Evolutionary conservation across 2,888 invertebrate genomes (phyloP).

Genomic region (Leptinotarsa juncta): DNA sequence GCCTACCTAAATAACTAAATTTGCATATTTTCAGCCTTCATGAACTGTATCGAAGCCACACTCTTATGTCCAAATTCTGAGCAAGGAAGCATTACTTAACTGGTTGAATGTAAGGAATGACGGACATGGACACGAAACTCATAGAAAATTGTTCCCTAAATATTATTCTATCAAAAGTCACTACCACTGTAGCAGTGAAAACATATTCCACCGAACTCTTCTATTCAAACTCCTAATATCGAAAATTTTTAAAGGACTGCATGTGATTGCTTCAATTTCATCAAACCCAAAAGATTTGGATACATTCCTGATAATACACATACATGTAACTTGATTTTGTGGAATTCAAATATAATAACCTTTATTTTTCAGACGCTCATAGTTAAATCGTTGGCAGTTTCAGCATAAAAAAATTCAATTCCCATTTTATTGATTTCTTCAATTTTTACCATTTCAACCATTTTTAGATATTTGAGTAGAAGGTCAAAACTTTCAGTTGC

Average conservation of each 20-base stretch:
- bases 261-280: background rate
- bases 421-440: slow-evolving; percentile 5
- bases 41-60: background rate
- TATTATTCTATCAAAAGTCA: slow-evolving; percentile 20
- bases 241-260: background rate
- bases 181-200: slow-evolving; percentile 7
- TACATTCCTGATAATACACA: slow-evolving; percentile 10
- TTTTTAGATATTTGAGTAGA: background rate
- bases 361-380: background rate
- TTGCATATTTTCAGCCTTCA: background rate
- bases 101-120: slow-evolving; percentile 12
- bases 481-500: slow-evolving; percentile 4
- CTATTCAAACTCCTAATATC: slow-evolving; percentile 28
- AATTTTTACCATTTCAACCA: background rate
- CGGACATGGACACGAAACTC: background rate
- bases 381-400: background rate
- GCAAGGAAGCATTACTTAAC: slow-evolving; percentile 24
- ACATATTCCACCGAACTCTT: background rate
- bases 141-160: background rate
- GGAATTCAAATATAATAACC: slow-evolving; percentile 26
- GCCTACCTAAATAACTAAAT: background rate
- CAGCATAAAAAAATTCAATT: background rate
- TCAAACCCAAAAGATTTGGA: slow-evolving; percentile 3
- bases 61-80: slow-evolving; percentile 22
- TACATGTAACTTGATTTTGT: slow-evolving; percentile 22